Evolutionary conservation across 2,113 vertebrate species (phyloP), one percentile per base, ranked within the genome.

Genomic region (Etheostoma cragini): DNA sequence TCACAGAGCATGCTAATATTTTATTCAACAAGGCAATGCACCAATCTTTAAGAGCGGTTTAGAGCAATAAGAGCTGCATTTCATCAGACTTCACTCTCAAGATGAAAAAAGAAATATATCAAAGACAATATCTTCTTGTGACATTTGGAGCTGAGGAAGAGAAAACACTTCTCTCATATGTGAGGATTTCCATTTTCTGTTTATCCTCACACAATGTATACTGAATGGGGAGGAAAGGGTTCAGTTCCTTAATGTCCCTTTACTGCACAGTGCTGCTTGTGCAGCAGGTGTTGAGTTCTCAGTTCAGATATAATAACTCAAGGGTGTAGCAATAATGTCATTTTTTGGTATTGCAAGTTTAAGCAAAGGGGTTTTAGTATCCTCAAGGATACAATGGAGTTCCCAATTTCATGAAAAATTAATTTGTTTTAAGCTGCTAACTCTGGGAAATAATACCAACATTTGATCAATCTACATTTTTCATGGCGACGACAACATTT

Each of bases 101-200:
- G 66, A 84, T 87, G 63, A 90, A 88, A 88, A 68, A 88, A 65
- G 63, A 80, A 82, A 76, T 38, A 24, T 78, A 85, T 85, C 77
- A 84, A 83, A 88, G 72, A 47, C 72, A 72, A 69, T 24, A 65
- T 72, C 54, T 73, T 1, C 45, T 75, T 78, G 42, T 79, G 80
- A 89, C 77, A 89, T 78, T 87, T 72, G 47, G 75, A 89, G 72
- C 38, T 30, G 56, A 26, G 70, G 68, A 21, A 78, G 69, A 38
- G 38, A 38, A 38, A 38, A 38, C 38, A 35, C 5, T 24, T 10
- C 17, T 57, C 52, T 85, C 65, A 70, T 83, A 81, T 84, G 57
- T 46, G 62, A 78, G 24, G 57, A 76, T 79, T 78, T 78, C 80
- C 52, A 67, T 80, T 72, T 82, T 19, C 19, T 69, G 58, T 75